Base-by-base conservation (phyloP, 2,113 vertebrate genomes). In the Epinephelus moara region DNA sequence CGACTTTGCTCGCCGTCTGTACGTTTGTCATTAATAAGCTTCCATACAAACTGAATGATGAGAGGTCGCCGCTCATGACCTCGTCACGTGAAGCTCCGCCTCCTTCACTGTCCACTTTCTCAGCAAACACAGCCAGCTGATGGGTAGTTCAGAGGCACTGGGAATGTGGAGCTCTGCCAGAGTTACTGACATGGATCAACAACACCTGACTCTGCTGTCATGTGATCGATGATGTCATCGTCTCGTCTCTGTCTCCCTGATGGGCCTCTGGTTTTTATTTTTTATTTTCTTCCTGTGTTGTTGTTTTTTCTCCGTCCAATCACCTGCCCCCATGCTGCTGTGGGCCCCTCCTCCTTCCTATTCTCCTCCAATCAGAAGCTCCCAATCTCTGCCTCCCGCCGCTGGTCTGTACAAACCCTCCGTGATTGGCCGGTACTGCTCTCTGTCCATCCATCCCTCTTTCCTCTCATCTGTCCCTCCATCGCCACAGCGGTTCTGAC, bases 341-440 rank as follows among this genome's bases (percentile, higher is more conserved):
- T 95, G 96, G 96, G 95, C 88, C 96, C 89, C 96, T 93, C 90
- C 91, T 96, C 90, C 94, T 85, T 78, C 70, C 85, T 88, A 68
- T 79, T 77, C 64, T 88, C 80, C 86, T 94, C 91, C 96, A 93
- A 93, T 95, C 97, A 97, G 98, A 98, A 97, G 97, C 96, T 96
- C 95, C 96, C 96, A 94, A 94, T 97, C 95, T 97, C 96, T 96
- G 96, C 96, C 94, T 96, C 96, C 91, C 97, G 97, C 76, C 97
- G 98, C 95, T 99, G 98, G 98, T 99, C 98, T 95, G 97, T 99
- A 94, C 97, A 99, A 97, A 97, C 96, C 93, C 95, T 98, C 96
- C 97, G 97, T 96, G 98, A 99, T 95, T 99, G 97, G 97, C 97
- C 97, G 97, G 98, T 99, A 98, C 95, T 96, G 96, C 96, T 83